Percentiles rank a stretch among this genome's conserved stretches.
Evolutionary conservation across 2,113 vertebrate genomes (phyloP).

Genomic region (Apaloderma vittatum): DNA sequence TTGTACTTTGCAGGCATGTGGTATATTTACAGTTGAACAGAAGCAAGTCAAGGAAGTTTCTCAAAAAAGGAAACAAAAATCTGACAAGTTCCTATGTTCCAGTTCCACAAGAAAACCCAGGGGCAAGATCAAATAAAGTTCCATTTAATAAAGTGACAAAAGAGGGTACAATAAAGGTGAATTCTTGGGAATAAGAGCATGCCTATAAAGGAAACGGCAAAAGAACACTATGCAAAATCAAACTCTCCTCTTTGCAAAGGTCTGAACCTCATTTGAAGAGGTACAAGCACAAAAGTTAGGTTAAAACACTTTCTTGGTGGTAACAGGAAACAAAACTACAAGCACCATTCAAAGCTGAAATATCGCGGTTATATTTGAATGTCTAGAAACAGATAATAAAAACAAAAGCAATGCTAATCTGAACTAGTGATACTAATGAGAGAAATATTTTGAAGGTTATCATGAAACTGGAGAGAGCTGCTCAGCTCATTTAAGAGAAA

Average conservation of each 20-base stretch:
- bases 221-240: neutral
- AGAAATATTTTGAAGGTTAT: neutral
- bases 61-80: neutral
- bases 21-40: neutral
- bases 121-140: neutral
- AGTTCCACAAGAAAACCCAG: neutral
- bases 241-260: neutral
- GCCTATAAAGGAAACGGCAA: neutral
- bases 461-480: neutral
- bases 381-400: neutral
- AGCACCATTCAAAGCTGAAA: neutral
- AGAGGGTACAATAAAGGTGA: neutral
- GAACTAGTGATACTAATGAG: neutral
- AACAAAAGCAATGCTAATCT: neutral
- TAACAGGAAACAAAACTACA: neutral
- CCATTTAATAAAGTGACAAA: neutral
- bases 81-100: fast-evolving
- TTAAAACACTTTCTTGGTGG: neutral
- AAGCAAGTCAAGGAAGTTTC: neutral
- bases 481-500: neutral
- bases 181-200: neutral
- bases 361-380: neutral
- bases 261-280: neutral
- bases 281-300: neutral
- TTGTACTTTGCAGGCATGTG: neutral